A percentile compares a stretch with the other conserved stretches of the same genome.
phyloP scores from a whole-genome alignment of 2,797 vertebrate genomes.

The Odontamblyopus lacepedii region DNA sequence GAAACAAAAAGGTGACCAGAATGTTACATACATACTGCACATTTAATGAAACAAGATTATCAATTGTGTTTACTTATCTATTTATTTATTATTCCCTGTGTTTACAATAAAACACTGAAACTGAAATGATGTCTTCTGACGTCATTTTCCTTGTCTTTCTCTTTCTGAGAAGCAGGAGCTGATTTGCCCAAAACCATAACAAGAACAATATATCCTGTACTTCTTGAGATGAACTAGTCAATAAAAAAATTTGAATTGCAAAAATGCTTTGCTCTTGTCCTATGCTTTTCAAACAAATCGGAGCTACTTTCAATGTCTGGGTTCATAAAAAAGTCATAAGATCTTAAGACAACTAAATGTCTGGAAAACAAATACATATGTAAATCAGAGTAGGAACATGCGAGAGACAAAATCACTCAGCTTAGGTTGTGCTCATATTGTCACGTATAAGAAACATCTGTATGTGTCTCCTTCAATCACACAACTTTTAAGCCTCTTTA shows the following conservation, averaged over 20 bases:
- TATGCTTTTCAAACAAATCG: constrained; percentile 67
- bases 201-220: constrained; percentile 11
- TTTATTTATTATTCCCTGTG: background rate
- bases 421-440: constrained; percentile 6
- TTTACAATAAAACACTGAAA: background rate
- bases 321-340: constrained; percentile 48
- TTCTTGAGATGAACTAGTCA: constrained; percentile 43
- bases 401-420: constrained; percentile 26
- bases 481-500: background rate
- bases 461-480: background rate
- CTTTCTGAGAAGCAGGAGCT: constrained; percentile 10
- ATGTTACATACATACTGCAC: no score
- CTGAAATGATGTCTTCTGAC: no score
- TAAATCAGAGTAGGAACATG: constrained; percentile 54
- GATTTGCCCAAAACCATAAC: constrained; percentile 15
- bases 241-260: constrained; percentile 76
- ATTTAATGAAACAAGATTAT: no score
- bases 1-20: no score
- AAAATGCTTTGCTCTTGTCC: constrained; percentile 56
- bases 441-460: constrained; percentile 6
- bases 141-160: no score
- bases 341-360: constrained; percentile 66
- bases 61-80: no score
- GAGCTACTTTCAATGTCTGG: constrained; percentile 59
- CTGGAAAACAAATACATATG: constrained; percentile 70